Evolutionary conservation across 2,797 vertebrate genomes (phyloP).

Genomic region (Holocentrus rufus): DNA sequence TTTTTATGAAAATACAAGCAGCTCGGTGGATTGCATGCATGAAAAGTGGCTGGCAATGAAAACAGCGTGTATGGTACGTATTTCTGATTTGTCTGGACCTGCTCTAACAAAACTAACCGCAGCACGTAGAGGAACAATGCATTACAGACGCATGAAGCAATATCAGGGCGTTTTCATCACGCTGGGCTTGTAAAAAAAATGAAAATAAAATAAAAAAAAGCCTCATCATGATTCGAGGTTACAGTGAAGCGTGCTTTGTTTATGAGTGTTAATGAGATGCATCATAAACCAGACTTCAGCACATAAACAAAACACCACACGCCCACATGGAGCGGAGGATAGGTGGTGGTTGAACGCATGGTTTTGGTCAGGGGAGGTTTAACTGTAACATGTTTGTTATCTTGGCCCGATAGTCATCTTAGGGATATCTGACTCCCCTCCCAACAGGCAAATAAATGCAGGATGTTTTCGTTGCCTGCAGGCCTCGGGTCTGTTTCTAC

Average conservation of each 20-base stretch:
- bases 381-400: not conserved
- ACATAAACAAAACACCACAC: slow-evolving; percentile 12
- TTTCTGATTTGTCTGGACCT: too few species aligned
- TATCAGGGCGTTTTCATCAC: slow-evolving; percentile 45
- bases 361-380: not conserved
- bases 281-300: slow-evolving; percentile 16
- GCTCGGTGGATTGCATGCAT: not conserved
- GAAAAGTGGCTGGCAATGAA: slow-evolving; percentile 5
- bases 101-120: slow-evolving; percentile 23
- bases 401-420: slow-evolving; percentile 41
- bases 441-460: slow-evolving; percentile 31
- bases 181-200: slow-evolving; percentile 27
- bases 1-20: not conserved
- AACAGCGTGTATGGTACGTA: not conserved
- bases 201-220: slow-evolving; percentile 47
- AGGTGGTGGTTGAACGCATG: slow-evolving; percentile 24
- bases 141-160: slow-evolving; percentile 53
- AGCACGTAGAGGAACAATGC: slow-evolving; percentile 30
- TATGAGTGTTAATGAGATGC: slow-evolving; percentile 18
- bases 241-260: not conserved
- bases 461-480: slow-evolving; percentile 30
- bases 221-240: slow-evolving; percentile 34
- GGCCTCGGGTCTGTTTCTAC: not conserved
- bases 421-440: slow-evolving; percentile 33
- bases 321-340: not conserved